Conservation (phyloP, 35 echinoderm and acorn worm genomes). For the Lytechinus pictus region DNA sequence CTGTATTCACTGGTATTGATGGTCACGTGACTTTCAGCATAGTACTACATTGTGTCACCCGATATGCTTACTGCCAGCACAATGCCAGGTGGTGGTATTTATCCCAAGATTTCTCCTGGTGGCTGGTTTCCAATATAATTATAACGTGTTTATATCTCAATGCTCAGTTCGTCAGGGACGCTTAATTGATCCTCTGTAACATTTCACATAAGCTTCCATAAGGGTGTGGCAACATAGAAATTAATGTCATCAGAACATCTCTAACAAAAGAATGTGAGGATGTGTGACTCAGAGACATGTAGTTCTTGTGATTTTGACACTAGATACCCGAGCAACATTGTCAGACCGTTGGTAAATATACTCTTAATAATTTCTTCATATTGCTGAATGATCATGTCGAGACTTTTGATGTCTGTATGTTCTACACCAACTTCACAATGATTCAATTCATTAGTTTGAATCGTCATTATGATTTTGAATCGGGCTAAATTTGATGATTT, state of each 20-base stretch:
- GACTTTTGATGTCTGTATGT: too few relatives aligned
- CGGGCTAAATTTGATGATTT: too few relatives aligned
- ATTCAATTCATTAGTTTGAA: too few relatives aligned
- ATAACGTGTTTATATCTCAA: too few relatives aligned
- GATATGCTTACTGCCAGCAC: background rate
- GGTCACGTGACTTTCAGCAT: too few relatives aligned
- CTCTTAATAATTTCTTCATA: background rate
- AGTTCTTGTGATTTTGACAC: background rate
- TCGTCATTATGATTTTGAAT: too few relatives aligned
- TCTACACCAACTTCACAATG: too few relatives aligned
- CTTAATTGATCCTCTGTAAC: too few relatives aligned
- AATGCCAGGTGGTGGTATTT: background rate
- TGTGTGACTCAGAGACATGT: conserved; percentile 2
- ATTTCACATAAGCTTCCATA: background rate
- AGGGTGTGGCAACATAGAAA: background rate
- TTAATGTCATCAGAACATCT: background rate
- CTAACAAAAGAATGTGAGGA: background rate
- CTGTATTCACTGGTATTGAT: too few relatives aligned
- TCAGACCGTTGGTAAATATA: conserved; percentile 34
- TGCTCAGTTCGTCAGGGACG: too few relatives aligned
- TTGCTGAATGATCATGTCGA: too few relatives aligned
- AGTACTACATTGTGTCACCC: background rate
- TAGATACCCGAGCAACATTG: background rate
- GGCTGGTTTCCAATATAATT: background rate
- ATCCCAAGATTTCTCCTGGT: background rate